Base-by-base conservation (phyloP, 2,113 vertebrate genomes). In the Takifugu bimaculatus region DNA sequence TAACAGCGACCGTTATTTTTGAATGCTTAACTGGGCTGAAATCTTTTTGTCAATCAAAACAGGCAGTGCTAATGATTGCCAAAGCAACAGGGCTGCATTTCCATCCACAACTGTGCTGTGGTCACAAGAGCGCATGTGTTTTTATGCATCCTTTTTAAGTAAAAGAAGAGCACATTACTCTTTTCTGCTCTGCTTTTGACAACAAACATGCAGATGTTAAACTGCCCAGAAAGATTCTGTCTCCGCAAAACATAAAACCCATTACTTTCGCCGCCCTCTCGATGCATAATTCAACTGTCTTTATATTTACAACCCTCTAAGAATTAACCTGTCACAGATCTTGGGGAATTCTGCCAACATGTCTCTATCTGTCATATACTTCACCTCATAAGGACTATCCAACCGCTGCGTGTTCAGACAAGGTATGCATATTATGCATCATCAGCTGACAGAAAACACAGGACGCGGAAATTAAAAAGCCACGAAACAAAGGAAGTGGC, bases 271-370 rank as follows among this genome's bases (percentile, higher is more conserved):
- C 67, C 77, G 72, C 75, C 62, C 72, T 79, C 66, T 53, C 51
- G 43, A 77, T 85, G 77, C 84, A 88, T 87, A 85, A 88, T 89
- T 87, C 78, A 87, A 81, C 55, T 32, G 50, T 72, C 55, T 81
- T 77, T 86, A 76, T 85, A 86, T 89, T 85, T 85, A 86, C 80
- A 85, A 75, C 71, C 60, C 49, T 72, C 65, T 50, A 83, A 77
- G 79, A 88, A 85, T 88, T 51, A 84, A 85, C 74, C 79, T 83
- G 83, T 78, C 78, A 78, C 59, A 60, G 61, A 77, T 79, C 50
- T 62, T 15, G 27, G 63, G 68, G 58, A 78, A 62, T 73, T 78
- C 78, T 61, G 69, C 49, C 47, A 9, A 61, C 80, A 65, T 65
- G 80, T 87, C 80, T 83, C 75, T 55, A 70, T 78, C 80, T 80